phyloP scores from a whole-genome alignment of 2,797 vertebrate species.

The Alectoris magna region DNA sequence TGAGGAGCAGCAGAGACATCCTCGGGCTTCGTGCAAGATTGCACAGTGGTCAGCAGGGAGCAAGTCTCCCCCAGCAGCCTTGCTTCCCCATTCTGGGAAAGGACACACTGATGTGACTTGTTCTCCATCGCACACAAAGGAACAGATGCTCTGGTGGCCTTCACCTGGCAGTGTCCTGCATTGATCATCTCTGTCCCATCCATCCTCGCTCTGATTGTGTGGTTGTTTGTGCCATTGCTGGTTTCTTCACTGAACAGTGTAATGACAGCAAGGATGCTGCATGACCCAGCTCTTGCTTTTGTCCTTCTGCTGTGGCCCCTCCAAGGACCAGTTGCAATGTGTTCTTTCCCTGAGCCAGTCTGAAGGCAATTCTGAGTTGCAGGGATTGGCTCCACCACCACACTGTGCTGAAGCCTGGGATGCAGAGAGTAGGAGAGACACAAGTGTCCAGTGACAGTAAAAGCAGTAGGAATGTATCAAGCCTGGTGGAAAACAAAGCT shows the following conservation, averaged over 20 bases:
- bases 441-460: neutral
- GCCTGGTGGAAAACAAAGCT: neutral
- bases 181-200: neutral
- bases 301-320: neutral
- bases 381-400: neutral
- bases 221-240: neutral
- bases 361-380: neutral
- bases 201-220: neutral
- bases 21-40: constrained; percentile 35
- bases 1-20: constrained; percentile 19
- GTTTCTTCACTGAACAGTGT: neutral
- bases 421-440: neutral
- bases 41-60: constrained; percentile 42
- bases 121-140: neutral
- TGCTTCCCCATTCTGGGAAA: constrained; percentile 55
- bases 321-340: neutral
- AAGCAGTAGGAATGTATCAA: neutral
- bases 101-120: neutral
- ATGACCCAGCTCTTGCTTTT: neutral
- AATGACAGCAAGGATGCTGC: neutral
- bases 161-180: neutral
- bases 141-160: neutral
- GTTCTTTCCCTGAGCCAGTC: neutral
- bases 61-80: neutral
- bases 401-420: neutral